A percentile compares a stretch with the other conserved stretches of the same genome.
These are phyloP conservation scores for Rafetus swinhoei DNA, from an alignment of 2,113 vertebrate species.

Conservation along the genomic window DNA sequence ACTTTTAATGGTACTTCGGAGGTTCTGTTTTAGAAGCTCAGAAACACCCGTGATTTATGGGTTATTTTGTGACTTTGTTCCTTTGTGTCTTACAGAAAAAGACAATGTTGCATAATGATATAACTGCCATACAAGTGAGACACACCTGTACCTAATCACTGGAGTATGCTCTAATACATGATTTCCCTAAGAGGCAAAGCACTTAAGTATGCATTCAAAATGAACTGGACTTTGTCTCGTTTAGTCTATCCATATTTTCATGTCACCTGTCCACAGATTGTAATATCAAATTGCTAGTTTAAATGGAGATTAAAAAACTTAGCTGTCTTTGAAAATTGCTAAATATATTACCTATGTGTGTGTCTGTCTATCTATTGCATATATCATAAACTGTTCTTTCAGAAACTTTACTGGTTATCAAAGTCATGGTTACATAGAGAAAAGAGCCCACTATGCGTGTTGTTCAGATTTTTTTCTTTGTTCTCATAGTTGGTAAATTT, in stretches of 20 bases:
- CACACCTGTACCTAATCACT: neutral
- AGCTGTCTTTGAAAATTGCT: neutral
- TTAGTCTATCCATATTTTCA: constrained; percentile 5
- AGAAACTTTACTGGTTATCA: neutral
- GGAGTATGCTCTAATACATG: neutral
- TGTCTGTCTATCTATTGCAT: neutral
- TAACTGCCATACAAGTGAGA: neutral
- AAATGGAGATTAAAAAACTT: neutral
- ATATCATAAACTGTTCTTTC: neutral
- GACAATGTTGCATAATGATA: neutral
- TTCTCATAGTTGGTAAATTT: constrained; percentile 30
- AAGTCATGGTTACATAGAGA: neutral
- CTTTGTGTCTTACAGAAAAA: neutral
- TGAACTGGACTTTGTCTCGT: neutral
- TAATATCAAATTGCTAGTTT: neutral
- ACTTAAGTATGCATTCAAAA: neutral
- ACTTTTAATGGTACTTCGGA: constrained; percentile 24
- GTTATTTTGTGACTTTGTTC: neutral
- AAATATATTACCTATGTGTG: neutral
- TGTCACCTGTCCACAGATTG: neutral
- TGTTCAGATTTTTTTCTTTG: neutral
- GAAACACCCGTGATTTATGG: neutral
- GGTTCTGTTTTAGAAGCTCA: constrained; percentile 32
- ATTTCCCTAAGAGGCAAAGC: neutral
- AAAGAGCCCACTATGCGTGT: neutral